A percentile compares a stretch with the other conserved stretches of the same genome.
These are phyloP conservation scores for Actenoides hombroni DNA, from an alignment of 2,113 vertebrate genomes.

Conservation along the genomic window DNA sequence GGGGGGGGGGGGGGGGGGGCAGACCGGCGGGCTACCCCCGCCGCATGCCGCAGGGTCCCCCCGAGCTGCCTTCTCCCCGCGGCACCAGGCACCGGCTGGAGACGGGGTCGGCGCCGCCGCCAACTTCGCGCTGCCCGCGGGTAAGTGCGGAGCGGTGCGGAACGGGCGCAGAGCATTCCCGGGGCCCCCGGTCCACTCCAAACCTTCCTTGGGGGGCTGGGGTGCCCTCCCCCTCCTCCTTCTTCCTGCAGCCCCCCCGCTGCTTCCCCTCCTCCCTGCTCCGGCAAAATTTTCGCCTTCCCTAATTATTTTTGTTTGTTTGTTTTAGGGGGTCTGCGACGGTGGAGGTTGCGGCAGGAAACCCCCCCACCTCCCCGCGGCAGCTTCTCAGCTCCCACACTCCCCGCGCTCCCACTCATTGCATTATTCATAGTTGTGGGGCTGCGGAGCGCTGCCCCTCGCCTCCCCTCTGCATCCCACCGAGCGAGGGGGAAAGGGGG, in stretches of 20 bases:
- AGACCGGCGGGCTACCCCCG: background rate
- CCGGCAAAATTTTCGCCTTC: background rate
- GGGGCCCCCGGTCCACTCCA: background rate
- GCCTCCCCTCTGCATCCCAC: background rate
- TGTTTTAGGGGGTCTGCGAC: background rate
- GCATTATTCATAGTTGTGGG: background rate
- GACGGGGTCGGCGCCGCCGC: background rate
- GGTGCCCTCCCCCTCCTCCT: background rate
- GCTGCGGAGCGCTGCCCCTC: background rate
- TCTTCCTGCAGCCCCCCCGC: background rate
- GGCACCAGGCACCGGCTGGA: background rate
- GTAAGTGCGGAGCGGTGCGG: constrained; percentile 23
- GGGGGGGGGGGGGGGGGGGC: no score
- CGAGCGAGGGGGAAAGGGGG: background rate
- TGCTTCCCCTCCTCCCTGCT: background rate
- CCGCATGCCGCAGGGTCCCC: background rate
- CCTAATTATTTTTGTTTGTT: background rate
- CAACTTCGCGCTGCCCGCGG: constrained; percentile 31
- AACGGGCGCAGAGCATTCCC: background rate
- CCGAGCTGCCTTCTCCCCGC: background rate
- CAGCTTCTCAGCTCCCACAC: background rate
- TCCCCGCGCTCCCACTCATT: background rate
- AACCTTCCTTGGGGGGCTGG: background rate
- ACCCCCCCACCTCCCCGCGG: background rate
- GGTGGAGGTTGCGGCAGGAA: background rate